Evolutionary conservation across 37 sponge, comb jelly and placozoan genomes (phyloP).

Genomic region (Hexactinellida sp.): DNA sequence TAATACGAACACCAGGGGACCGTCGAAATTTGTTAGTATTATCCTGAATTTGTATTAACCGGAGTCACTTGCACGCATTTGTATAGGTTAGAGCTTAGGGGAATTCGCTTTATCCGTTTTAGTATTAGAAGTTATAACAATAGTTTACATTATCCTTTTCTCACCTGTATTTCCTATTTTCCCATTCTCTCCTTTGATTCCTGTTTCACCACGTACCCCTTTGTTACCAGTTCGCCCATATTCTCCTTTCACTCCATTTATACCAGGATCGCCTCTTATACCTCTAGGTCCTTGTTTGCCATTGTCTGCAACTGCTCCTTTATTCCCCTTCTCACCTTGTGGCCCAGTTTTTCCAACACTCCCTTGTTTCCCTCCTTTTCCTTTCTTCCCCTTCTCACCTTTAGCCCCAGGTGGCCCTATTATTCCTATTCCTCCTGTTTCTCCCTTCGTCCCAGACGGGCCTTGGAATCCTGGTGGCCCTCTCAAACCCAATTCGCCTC

Average conservation of each 20-base stretch:
- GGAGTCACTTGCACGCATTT: no score
- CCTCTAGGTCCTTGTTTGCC: background rate
- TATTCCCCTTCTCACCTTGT: background rate
- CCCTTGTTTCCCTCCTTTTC: background rate
- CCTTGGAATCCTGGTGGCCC: constrained; percentile 15
- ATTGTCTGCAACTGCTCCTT: background rate
- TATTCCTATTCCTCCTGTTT: background rate
- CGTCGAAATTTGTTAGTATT: no score
- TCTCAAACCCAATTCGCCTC: constrained; percentile 8
- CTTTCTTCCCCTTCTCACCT: background rate
- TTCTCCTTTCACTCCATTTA: background rate
- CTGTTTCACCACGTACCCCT: background rate
- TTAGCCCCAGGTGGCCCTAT: background rate
- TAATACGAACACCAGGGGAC: no score
- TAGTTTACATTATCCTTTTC: background rate
- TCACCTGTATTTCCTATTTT: background rate
- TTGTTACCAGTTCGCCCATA: constrained; percentile 10
- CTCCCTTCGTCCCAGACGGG: background rate
- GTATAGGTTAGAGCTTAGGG: no score
- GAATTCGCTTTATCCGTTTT: no score
- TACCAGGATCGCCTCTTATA: background rate
- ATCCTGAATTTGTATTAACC: no score
- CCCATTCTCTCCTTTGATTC: background rate
- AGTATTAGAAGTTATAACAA: background rate
- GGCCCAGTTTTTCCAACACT: background rate